Conservation (phyloP, 1,140 invertebrate species). For the Holcopasites calliopsidis region DNA sequence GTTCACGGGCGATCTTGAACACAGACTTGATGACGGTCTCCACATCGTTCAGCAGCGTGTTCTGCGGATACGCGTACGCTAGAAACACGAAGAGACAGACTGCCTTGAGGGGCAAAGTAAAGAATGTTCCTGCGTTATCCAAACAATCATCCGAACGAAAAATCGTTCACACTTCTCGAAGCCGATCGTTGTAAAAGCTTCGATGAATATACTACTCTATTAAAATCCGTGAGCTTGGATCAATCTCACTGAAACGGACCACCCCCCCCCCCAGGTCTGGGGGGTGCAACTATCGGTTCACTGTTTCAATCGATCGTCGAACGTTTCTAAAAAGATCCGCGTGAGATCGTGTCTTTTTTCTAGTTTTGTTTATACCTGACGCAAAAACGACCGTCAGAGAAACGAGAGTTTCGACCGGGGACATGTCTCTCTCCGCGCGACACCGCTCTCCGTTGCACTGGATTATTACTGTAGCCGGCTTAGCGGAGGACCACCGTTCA, state of each 20-base stretch:
- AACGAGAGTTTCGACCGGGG: constrained; percentile 41
- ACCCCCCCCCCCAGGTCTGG: too few species aligned
- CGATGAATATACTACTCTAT: not conserved
- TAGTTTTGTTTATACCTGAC: too few species aligned
- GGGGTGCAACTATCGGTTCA: not conserved
- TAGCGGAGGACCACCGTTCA: constrained; percentile 60
- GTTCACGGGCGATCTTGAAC: constrained; percentile 60
- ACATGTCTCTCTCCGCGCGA: constrained; percentile 54
- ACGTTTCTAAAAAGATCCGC: not conserved
- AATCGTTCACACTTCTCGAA: not conserved
- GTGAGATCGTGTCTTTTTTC: constrained; percentile 8
- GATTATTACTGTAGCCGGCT: constrained; percentile 64
- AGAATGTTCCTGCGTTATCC: too few species aligned
- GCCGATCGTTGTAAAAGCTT: not conserved
- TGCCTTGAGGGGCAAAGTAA: not conserved
- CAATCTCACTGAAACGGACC: not conserved
- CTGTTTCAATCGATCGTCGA: not conserved
- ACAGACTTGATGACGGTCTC: constrained; percentile 60
- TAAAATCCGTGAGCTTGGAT: not conserved
- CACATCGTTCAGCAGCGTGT: constrained; percentile 62
- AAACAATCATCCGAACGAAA: not conserved
- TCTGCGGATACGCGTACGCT: constrained; percentile 55
- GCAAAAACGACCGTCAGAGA: constrained; percentile 38
- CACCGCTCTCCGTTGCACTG: constrained; percentile 57
- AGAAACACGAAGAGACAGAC: constrained; percentile 20